These are phyloP conservation scores for Acrobeloides nanus DNA, from an alignment of 2,888 invertebrate species.

Conservation along the genomic window DNA sequence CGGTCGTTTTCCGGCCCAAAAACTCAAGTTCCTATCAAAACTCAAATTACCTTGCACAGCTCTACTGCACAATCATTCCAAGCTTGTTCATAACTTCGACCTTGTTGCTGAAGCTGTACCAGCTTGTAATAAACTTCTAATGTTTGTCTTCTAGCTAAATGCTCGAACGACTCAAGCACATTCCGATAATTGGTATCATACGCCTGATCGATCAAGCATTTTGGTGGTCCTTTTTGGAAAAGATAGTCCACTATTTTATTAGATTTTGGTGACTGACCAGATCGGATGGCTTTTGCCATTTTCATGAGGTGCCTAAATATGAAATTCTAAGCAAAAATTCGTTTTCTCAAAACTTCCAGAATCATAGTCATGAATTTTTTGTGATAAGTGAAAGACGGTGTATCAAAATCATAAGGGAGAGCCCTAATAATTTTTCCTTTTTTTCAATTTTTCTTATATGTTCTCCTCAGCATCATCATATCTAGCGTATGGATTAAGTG, in stretches of 20 bases:
- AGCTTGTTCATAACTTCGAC: conserved; percentile 22
- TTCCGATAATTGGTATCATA: no score
- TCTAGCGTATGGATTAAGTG: no score
- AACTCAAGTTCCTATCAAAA: no score
- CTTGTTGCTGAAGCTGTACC: conserved; percentile 16
- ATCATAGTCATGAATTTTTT: not conserved
- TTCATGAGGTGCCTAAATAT: conserved; percentile 35
- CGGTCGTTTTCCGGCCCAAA: no score
- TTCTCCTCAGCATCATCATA: no score
- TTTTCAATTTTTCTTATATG: no score
- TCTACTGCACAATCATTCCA: conserved; percentile 39
- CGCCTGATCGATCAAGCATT: no score
- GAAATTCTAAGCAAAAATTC: no score
- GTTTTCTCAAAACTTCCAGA: no score
- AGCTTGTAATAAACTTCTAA: conserved; percentile 31
- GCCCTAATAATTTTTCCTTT: no score
- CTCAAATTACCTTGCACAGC: conserved; percentile 25
- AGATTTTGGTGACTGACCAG: conserved; percentile 6
- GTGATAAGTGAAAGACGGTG: not conserved
- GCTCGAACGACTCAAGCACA: conserved; percentile 41
- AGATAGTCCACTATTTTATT: conserved; percentile 15
- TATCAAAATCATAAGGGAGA: no score
- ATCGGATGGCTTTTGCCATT: conserved; percentile 19
- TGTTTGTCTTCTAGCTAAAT: conserved; percentile 38
- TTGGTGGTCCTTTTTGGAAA: no score